These are phyloP conservation scores for Aphyosemion australe DNA, from an alignment of 2,113 vertebrate species.

Conservation along the genomic window DNA sequence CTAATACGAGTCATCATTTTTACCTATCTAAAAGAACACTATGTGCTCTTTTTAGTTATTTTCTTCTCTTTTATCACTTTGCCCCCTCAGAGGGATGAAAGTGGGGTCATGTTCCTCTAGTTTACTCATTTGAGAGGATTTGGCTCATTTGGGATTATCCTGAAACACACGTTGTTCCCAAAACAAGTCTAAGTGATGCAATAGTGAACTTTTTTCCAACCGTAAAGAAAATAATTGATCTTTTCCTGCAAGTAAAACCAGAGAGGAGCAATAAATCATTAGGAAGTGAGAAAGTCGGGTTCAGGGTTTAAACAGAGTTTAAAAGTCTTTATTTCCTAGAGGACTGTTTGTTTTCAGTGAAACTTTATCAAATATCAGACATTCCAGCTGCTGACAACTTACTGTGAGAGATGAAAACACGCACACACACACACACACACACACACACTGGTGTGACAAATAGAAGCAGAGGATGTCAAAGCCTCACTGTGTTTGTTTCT, in stretches of 20 bases:
- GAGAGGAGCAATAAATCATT: neutral
- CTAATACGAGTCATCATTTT: constrained; percentile 33
- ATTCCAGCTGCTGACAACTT: constrained; percentile 44
- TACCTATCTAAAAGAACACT: too few relatives aligned
- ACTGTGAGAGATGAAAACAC: constrained; percentile 39
- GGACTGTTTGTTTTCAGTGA: constrained; percentile 27
- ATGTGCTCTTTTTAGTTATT: too few relatives aligned
- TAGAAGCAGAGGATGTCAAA: constrained; percentile 26
- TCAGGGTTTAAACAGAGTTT: neutral
- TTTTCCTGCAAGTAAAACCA: constrained; percentile 1
- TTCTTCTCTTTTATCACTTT: neutral
- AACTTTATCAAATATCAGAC: constrained; percentile 46
- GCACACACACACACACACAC: neutral
- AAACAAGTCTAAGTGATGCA: constrained; percentile 7
- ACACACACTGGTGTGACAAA: constrained; percentile 23
- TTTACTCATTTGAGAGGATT: neutral
- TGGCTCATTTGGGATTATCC: neutral
- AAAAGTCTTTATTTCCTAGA: constrained; percentile 17
- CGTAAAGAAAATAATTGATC: neutral
- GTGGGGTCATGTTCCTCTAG: neutral
- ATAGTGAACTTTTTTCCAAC: constrained; percentile 11
- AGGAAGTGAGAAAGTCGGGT: neutral
- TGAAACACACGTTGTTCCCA: constrained; percentile 6
- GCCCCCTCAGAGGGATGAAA: neutral
- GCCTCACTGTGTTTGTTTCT: constrained; percentile 26